phyloP scores from a whole-genome alignment of 2,113 vertebrate genomes.

The Thymallus thymallus region DNA sequence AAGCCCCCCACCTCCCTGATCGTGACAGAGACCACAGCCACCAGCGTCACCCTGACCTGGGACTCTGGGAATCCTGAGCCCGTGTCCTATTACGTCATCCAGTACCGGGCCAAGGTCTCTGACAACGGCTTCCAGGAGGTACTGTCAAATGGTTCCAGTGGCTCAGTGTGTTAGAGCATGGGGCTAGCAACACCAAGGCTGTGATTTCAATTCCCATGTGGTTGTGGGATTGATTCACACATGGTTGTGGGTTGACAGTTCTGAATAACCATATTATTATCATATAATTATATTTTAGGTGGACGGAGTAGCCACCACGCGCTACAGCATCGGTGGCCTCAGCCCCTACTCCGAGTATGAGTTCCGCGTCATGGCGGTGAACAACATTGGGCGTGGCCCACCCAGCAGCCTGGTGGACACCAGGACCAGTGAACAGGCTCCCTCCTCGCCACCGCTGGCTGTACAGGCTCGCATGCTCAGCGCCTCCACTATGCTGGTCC shows the following conservation, averaged over 20 bases:
- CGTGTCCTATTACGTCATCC: slow-evolving; percentile 92
- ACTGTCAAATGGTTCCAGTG: too few relatives aligned
- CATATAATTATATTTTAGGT: slow-evolving; percentile 48
- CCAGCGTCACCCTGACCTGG: slow-evolving; percentile 97
- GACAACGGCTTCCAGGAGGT: slow-evolving; percentile 88
- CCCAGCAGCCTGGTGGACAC: slow-evolving; percentile 83
- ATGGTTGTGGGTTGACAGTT: too few relatives aligned
- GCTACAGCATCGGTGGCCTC: slow-evolving; percentile 96
- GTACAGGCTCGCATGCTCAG: slow-evolving; percentile 92
- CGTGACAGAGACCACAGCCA: slow-evolving; percentile 96
- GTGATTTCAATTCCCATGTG: too few relatives aligned
- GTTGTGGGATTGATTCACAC: too few relatives aligned
- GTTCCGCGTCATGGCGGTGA: slow-evolving; percentile 89
- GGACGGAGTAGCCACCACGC: slow-evolving; percentile 95
- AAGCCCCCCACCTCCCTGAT: slow-evolving; percentile 85
- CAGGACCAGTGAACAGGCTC: slow-evolving; percentile 91
- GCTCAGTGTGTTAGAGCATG: too few relatives aligned
- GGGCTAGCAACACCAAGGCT: too few relatives aligned
- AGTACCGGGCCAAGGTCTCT: slow-evolving; percentile 82
- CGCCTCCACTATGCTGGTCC: slow-evolving; percentile 90
- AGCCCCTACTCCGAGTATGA: slow-evolving; percentile 94
- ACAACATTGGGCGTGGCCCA: slow-evolving; percentile 91
- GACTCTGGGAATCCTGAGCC: slow-evolving; percentile 93
- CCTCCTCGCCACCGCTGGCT: slow-evolving; percentile 88
- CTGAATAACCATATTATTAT: too few relatives aligned